Evolutionary conservation across 2,797 vertebrate species (phyloP).

Genomic region (Chelmon rostratus): DNA sequence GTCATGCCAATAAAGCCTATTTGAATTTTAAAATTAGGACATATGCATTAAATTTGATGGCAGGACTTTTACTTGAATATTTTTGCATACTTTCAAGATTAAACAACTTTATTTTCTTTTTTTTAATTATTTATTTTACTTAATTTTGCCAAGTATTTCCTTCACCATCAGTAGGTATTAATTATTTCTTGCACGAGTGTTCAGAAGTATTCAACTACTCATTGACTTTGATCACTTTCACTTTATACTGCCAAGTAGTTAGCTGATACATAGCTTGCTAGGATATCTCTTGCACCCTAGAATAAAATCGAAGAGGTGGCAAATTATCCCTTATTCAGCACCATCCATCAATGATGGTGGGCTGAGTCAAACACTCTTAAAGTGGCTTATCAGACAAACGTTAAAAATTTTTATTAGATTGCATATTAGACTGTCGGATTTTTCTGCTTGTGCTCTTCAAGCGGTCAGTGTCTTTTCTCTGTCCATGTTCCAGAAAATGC

Average conservation of each 20-base stretch:
- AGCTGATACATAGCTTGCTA: neutral
- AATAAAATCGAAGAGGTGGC: neutral
- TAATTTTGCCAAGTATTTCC: neutral
- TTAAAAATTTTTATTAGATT: too few species aligned
- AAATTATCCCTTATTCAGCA: neutral
- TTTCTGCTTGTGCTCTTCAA: neutral
- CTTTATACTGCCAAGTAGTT: neutral
- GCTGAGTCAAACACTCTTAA: neutral
- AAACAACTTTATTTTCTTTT: neutral
- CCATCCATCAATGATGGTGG: neutral
- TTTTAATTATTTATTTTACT: neutral
- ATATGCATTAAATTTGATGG: too few species aligned
- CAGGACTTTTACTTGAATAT: too few species aligned
- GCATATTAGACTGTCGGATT: neutral
- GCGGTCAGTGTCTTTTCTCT: neutral
- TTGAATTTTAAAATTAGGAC: neutral
- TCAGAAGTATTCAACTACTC: neutral
- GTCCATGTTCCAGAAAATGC: constrained; percentile 85
- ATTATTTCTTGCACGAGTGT: neutral
- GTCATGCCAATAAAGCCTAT: neutral
- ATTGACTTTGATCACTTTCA: neutral
- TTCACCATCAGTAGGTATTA: neutral
- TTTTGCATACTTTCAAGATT: too few species aligned
- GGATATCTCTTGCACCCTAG: neutral
- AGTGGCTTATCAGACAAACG: neutral